Conservation (phyloP, 2,797 vertebrate species). For the Cossypha niveicapilla region DNA sequence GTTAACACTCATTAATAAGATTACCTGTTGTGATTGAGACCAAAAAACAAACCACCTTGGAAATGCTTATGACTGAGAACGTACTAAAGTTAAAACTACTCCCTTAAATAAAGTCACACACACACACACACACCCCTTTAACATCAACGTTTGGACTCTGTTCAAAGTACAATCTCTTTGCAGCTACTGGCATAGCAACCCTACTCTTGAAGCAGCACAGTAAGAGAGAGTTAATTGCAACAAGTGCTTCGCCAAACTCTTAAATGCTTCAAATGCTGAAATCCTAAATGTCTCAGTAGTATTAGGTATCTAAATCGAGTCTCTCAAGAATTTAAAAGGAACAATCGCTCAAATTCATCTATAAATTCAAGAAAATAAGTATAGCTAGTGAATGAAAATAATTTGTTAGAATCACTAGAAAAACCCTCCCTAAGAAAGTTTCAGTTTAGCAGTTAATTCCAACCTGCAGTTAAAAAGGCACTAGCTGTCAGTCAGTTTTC, state of each 20-base stretch:
- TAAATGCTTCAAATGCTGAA: not conserved
- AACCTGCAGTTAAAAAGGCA: constrained; percentile 79
- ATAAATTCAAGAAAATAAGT: not conserved
- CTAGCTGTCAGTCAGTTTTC: constrained; percentile 90
- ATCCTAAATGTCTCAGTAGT: constrained; percentile 3
- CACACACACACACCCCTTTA: not conserved
- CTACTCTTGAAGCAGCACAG: constrained; percentile 11
- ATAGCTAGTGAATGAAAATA: not conserved
- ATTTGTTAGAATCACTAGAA: not conserved
- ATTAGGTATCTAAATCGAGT: not conserved
- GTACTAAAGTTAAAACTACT: constrained; percentile 42
- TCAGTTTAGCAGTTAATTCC: constrained; percentile 74
- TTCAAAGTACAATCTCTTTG: not conserved
- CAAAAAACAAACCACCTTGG: constrained; percentile 43
- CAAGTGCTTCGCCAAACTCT: constrained; percentile 36
- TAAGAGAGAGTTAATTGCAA: constrained; percentile 31
- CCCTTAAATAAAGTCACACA: not conserved
- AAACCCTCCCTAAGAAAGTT: constrained; percentile 58
- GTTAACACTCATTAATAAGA: constrained; percentile 75
- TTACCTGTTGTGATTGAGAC: constrained; percentile 73
- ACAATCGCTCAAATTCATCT: not conserved
- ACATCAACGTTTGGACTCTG: not conserved
- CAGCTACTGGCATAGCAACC: not conserved
- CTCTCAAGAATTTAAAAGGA: not conserved
- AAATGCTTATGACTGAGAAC: constrained; percentile 56